Base-by-base conservation (phyloP, 1,140 invertebrate genomes). In the Trialeurodes vaporariorum region DNA sequence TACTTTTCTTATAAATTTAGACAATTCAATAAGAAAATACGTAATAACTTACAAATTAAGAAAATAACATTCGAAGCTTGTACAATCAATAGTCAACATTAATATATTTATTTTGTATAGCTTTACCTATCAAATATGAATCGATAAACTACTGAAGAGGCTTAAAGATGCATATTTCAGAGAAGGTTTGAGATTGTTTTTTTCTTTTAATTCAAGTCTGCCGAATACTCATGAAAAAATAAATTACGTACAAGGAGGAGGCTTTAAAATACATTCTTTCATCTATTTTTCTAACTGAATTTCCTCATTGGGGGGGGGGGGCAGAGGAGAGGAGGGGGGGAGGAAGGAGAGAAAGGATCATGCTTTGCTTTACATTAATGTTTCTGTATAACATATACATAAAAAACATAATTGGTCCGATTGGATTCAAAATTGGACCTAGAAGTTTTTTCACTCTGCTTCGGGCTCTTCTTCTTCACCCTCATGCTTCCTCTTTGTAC, bases 401-500 rank as follows among this genome's bases (percentile, higher is more conserved):
- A 49, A n/a, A n/a, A n/a, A 49, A 49, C 34, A 49, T 17, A n/a
- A 49, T 49, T 49, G 34, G 34, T 49, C 34, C n/a, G 17, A 49
- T 17, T 17, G 5, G 34, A 49, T 49, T 49, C 17, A 49, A 49
- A 49, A 49, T 49, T 49, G 5, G 17, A 17, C 34, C 34, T 9
- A 5, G 34, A 49, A 5, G 17, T 17, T 49, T 5, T 9, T 17
- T 49, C 34, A 49, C 17, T 49, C 34, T 49, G 34, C 34, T 5
- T 49, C 17, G 17, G 34, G 34, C 34, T 49, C 34, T 49, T 49
- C 74, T 26, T 77, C 79, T 26, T 75, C 79, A 23, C 83, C 83
- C 72, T 87, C 86, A 73, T 84, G 81, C 82, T 87, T 87, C 83
- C 86, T 83, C 75, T 87, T 87, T 75, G 86, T 86, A 66, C 86